phyloP scores from a whole-genome alignment of 2,888 invertebrate species.

The Chloroclysta siterata region DNA sequence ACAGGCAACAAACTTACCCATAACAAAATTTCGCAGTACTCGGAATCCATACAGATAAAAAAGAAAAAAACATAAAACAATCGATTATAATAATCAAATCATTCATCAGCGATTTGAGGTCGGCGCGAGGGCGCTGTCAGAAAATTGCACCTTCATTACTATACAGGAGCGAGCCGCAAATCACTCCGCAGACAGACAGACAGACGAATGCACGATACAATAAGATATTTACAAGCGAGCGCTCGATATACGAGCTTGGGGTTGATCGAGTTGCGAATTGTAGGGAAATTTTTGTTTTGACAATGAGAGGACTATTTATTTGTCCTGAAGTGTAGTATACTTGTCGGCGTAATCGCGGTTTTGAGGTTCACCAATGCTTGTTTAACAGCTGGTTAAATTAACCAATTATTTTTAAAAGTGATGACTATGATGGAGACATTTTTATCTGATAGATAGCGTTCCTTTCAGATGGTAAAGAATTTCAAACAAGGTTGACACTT shows the following conservation, averaged over 20 bases:
- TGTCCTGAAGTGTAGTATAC: constrained; percentile 30
- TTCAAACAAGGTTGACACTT: too few relatives aligned
- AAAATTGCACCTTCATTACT: constrained; percentile 72
- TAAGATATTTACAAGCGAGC: constrained; percentile 73
- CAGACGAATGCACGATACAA: constrained; percentile 69
- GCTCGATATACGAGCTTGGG: constrained; percentile 46
- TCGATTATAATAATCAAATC: constrained; percentile 64
- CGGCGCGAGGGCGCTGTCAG: constrained; percentile 64
- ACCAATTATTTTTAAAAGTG: not conserved
- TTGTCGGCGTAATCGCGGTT: constrained; percentile 20
- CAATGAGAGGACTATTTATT: constrained; percentile 50
- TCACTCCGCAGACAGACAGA: constrained; percentile 69
- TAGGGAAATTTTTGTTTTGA: constrained; percentile 62
- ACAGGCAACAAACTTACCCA: too few relatives aligned
- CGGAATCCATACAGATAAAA: too few relatives aligned
- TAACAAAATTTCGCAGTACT: too few relatives aligned
- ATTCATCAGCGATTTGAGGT: constrained; percentile 59
- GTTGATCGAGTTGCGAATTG: constrained; percentile 43
- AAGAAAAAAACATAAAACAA: not conserved
- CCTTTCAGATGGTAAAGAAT: too few relatives aligned
- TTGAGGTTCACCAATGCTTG: constrained; percentile 1
- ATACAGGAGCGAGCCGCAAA: constrained; percentile 75
- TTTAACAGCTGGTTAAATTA: not conserved
- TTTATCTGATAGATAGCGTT: too few relatives aligned
- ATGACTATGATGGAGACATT: too few relatives aligned